Evolutionary conservation across 2,797 vertebrate species (phyloP).

Genomic region (Heliangelus exortis): DNA sequence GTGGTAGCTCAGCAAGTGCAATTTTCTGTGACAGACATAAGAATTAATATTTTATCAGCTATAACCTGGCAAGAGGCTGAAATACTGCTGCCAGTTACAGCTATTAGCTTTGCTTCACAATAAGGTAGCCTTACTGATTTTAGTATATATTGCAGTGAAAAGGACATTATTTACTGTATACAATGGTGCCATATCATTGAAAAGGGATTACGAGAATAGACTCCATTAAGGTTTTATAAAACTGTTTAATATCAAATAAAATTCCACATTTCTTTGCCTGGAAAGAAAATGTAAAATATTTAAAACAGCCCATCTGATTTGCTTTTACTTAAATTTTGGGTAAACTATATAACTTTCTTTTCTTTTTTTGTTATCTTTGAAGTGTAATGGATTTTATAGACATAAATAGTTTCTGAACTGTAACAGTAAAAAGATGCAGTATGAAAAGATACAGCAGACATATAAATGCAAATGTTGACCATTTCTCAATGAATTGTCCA

Average conservation of each 20-base stretch:
- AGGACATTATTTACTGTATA: background rate
- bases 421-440: background rate
- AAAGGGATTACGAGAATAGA: slow-evolving; percentile 35
- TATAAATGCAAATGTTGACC: background rate
- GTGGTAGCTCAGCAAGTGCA: background rate
- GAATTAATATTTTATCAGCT: slow-evolving; percentile 36
- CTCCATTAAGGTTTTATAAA: slow-evolving; percentile 8
- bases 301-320: background rate
- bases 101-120: slow-evolving; percentile 11
- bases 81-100: background rate
- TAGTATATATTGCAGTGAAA: background rate
- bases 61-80: background rate
- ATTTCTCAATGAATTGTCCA: background rate
- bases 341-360: background rate
- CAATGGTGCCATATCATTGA: background rate
- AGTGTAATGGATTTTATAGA: background rate
- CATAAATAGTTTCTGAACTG: background rate
- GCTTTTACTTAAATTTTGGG: background rate
- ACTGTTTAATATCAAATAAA: slow-evolving; percentile 7
- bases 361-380: background rate
- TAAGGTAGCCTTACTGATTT: background rate
- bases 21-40: background rate
- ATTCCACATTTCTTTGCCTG: background rate
- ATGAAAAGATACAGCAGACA: background rate
- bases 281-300: background rate